Percentiles rank a stretch among this genome's conserved stretches.
phyloP scores from a whole-genome alignment of 2,888 invertebrate species.

The Oscheius sp. region DNA sequence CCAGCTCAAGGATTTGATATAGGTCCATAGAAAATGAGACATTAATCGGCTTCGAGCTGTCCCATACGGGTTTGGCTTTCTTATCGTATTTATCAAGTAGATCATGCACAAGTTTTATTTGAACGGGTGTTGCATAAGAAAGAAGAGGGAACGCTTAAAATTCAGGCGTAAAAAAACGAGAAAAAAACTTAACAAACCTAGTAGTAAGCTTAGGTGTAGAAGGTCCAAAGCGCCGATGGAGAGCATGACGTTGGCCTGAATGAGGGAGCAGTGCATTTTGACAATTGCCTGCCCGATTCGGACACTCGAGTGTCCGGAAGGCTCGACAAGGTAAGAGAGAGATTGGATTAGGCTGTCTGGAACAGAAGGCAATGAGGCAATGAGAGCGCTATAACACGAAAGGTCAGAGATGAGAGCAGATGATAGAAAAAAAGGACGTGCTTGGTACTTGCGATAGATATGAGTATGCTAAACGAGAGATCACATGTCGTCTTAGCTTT shows the following conservation, averaged over 20 bases:
- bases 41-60: conserved; percentile 65
- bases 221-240: not conserved
- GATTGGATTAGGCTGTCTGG: not conserved
- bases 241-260: conserved; percentile 24
- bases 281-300: conserved; percentile 24
- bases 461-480: too few species aligned
- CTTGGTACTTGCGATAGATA: too few species aligned
- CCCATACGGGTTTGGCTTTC: conserved; percentile 69
- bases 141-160: not conserved
- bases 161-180: not conserved
- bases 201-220: conserved; percentile 16
- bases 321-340: not conserved
- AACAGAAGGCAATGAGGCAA: not conserved
- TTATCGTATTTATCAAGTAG: conserved; percentile 57
- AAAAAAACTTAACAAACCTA: not conserved
- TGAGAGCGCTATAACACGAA: not conserved
- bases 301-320: conserved; percentile 15
- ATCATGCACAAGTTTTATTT: conserved; percentile 55
- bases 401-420: not conserved
- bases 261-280: conserved; percentile 26
- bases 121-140: conserved; percentile 20
- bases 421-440: too few species aligned
- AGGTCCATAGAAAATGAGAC: conserved; percentile 69
- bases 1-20: conserved; percentile 68
- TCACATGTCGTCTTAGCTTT: too few species aligned